Evolutionary conservation across 2,797 vertebrate species (phyloP), one percentile per base, ranked within the genome.

Genomic region (Chelon auratus): DNA sequence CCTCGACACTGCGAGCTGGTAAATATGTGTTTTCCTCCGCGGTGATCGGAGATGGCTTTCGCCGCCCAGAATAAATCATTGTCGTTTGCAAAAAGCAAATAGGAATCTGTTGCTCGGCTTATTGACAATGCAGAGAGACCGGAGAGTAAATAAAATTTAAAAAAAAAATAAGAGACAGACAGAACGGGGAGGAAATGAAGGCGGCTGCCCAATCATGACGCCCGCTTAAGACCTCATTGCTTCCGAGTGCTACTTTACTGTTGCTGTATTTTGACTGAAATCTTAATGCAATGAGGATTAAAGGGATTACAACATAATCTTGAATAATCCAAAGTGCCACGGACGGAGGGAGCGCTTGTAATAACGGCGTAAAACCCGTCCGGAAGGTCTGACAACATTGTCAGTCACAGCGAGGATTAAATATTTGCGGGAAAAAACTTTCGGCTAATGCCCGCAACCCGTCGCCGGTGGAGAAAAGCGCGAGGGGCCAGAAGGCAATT

Each of bases 271-370:
- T 97, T 97, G 96, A 96, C 95, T 96, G 95, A 97, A 98, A 98
- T 97, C 97, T 98, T 94, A 91, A 98, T 96, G 97, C 95, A 96
- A 94, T 92, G 93, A 95, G 97, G 97, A 98, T 92, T 98, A 96
- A 96, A 97, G 94, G 97, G 97, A 99, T 99, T 99, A 99, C 97
- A 97, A 97, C 96, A 98, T 99, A 99, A 99, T 97, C 97, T 99
- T 95, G 96, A 97, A 96, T 99, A 98, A 99, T 97, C 97, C 97
- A 96, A 96, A 97, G 93, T 96, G 96, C 96, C 96, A 96, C 94
- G 96, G 97, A 97, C 95, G 95, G 94, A 95, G 94, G 94, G 90
- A 90, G 89, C 75, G 90, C 92, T 91, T 91, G 93, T 95, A 95
- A 95, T 95, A 93, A 92, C 94, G 89, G 91, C 94, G 93, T 95